Evolutionary conservation across 92 coral and sea anemone genomes (phyloP).

Genomic region (Siderastrea radians): DNA sequence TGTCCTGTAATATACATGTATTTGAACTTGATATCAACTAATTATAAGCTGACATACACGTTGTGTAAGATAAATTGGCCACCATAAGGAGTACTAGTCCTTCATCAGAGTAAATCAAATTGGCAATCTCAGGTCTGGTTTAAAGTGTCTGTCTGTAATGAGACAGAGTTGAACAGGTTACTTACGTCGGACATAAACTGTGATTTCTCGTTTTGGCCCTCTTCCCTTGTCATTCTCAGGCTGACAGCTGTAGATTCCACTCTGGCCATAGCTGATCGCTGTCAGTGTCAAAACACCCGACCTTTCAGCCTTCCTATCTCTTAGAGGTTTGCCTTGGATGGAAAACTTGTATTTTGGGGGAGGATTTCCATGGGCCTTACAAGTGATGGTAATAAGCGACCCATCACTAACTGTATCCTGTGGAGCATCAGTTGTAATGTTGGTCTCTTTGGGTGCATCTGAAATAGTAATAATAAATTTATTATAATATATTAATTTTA

Average conservation of each 20-base stretch:
- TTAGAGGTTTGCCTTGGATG: constrained; percentile 37
- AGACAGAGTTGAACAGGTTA: not conserved
- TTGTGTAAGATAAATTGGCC: no score
- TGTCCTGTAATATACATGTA: no score
- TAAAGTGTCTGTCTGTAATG: no score
- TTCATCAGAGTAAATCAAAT: no score
- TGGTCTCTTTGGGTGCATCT: constrained; percentile 85
- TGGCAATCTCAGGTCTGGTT: no score
- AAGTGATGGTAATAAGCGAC: constrained; percentile 72
- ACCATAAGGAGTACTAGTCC: no score
- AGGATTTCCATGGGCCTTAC: constrained; percentile 87
- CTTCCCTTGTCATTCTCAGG: constrained; percentile 77
- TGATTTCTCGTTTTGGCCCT: constrained; percentile 70
- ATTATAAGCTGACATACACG: no score
- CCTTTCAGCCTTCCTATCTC: constrained; percentile 56
- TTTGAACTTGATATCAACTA: no score
- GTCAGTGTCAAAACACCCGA: constrained; percentile 67
- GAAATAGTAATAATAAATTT: not conserved
- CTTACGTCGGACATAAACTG: constrained; percentile 88
- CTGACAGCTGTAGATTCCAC: constrained; percentile 87
- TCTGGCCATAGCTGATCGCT: constrained; percentile 62
- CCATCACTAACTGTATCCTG: constrained; percentile 75
- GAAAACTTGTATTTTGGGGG: constrained; percentile 79
- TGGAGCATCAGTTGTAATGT: constrained; percentile 68
- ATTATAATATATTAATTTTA: not conserved